Conservation (phyloP, 2,113 vertebrate genomes). For the Channa argus region DNA sequence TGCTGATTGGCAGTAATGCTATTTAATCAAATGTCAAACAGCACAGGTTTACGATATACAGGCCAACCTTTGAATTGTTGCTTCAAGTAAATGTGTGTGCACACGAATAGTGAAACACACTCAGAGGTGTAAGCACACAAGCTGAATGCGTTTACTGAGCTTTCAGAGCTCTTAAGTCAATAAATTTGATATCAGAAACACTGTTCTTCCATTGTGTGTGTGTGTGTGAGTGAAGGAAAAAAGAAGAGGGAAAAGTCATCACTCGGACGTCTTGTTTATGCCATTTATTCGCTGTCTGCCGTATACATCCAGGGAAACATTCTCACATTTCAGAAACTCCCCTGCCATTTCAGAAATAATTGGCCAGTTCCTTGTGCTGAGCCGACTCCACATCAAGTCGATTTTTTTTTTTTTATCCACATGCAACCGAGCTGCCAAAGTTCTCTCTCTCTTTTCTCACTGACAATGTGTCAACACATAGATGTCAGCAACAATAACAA, state of each 20-base stretch:
- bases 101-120: constrained; percentile 36
- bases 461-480: constrained; percentile 78
- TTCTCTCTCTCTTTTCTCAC: constrained; percentile 59
- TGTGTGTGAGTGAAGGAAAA: constrained; percentile 39
- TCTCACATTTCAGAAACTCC: constrained; percentile 79
- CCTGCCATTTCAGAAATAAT: constrained; percentile 84
- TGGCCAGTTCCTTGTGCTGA: constrained; percentile 75
- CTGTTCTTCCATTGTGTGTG: constrained; percentile 40
- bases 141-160: constrained; percentile 37
- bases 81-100: constrained; percentile 46
- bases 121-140: constrained; percentile 25
- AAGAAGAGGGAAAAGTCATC: constrained; percentile 60
- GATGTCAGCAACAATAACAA: constrained; percentile 80
- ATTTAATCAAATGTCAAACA: constrained; percentile 85
- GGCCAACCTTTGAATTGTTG: constrained; percentile 71
- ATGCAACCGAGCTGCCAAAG: constrained; percentile 67
- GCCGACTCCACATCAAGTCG: constrained; percentile 58
- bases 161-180: constrained; percentile 63
- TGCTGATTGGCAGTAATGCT: constrained; percentile 80
- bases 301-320: constrained; percentile 71
- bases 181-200: constrained; percentile 73
- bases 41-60: constrained; percentile 69
- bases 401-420: constrained; percentile 42
- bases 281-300: constrained; percentile 76
- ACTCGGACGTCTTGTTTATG: constrained; percentile 77